phyloP scores from a whole-genome alignment of 2,888 invertebrate species.

The Scaptomyza flava region DNA sequence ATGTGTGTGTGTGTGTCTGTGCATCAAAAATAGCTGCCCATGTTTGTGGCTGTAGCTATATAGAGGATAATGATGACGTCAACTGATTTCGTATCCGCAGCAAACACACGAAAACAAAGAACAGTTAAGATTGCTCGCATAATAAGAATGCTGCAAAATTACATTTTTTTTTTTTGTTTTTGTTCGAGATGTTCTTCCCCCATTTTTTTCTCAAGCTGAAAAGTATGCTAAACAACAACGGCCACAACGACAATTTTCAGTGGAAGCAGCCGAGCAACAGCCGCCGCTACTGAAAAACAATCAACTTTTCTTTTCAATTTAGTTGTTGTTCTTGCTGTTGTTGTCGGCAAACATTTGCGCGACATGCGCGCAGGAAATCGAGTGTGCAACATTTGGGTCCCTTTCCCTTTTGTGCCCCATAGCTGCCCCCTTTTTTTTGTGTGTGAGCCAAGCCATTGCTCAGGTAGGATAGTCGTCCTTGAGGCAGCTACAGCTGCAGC shows the following conservation, averaged over 20 bases:
- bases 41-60: slow-evolving; percentile 34
- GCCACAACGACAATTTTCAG: slow-evolving; percentile 13
- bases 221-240: slow-evolving; percentile 44
- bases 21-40: slow-evolving; percentile 57
- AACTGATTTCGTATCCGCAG: slow-evolving; percentile 59
- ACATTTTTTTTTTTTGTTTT: slow-evolving; percentile 28
- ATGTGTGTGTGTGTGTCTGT: slow-evolving; percentile 28
- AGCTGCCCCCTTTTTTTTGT: slow-evolving; percentile 11
- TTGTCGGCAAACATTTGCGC: slow-evolving; percentile 65
- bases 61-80: slow-evolving; percentile 65
- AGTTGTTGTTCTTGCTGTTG: slow-evolving; percentile 34
- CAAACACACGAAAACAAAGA: slow-evolving; percentile 22
- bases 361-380: slow-evolving; percentile 77
- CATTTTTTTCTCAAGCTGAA: slow-evolving; percentile 19
- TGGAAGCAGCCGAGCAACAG: slow-evolving; percentile 23
- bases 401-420: neutral
- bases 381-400: slow-evolving; percentile 67
- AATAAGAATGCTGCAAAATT: slow-evolving; percentile 56
- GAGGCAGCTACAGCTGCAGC: slow-evolving; percentile 36
- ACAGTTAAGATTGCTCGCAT: slow-evolving; percentile 41
- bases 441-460: slow-evolving; percentile 22
- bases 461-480: slow-evolving; percentile 64
- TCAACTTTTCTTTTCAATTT: slow-evolving; percentile 62
- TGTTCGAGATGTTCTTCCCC: slow-evolving; percentile 13
- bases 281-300: slow-evolving; percentile 57